Percentiles rank a stretch among this genome's conserved stretches.
Evolutionary conservation across 1,140 invertebrate species (phyloP).

Genomic region (Antheraea mylitta): DNA sequence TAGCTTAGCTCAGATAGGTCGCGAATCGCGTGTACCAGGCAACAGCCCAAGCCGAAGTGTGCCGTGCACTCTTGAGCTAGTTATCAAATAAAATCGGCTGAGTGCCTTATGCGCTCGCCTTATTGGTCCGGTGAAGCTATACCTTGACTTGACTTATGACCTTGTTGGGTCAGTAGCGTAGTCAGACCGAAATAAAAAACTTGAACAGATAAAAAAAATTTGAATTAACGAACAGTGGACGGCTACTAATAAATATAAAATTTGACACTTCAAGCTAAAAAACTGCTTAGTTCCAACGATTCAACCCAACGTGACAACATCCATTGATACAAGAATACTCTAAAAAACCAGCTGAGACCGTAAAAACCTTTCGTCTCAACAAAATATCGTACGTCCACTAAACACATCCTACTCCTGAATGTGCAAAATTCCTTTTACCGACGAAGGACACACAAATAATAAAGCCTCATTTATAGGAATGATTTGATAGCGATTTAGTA

Average conservation of each 20-base stretch:
- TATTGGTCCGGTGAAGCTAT: too few relatives aligned
- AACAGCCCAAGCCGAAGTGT: too few relatives aligned
- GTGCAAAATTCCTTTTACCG: constrained; percentile 11
- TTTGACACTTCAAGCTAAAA: not conserved
- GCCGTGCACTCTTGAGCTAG: too few relatives aligned
- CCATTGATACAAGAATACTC: not conserved
- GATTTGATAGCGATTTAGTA: not conserved
- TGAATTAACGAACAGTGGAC: too few relatives aligned
- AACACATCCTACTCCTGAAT: constrained; percentile 8
- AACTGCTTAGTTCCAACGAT: not conserved
- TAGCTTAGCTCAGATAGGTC: too few relatives aligned
- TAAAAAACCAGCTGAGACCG: not conserved
- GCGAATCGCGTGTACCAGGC: too few relatives aligned
- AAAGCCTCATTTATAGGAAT: not conserved
- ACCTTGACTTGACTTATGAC: too few relatives aligned
- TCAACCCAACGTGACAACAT: not conserved
- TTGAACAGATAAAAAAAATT: too few relatives aligned
- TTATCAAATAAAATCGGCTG: too few relatives aligned
- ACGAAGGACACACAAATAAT: constrained; percentile 11
- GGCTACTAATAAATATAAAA: not conserved
- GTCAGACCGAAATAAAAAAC: too few relatives aligned
- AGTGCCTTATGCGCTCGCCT: too few relatives aligned
- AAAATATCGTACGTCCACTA: not conserved
- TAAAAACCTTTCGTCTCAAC: not conserved
- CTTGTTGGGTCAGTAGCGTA: too few relatives aligned